Conservation (phyloP, 1,140 invertebrate species). For the Paralvinella palmiformis region DNA sequence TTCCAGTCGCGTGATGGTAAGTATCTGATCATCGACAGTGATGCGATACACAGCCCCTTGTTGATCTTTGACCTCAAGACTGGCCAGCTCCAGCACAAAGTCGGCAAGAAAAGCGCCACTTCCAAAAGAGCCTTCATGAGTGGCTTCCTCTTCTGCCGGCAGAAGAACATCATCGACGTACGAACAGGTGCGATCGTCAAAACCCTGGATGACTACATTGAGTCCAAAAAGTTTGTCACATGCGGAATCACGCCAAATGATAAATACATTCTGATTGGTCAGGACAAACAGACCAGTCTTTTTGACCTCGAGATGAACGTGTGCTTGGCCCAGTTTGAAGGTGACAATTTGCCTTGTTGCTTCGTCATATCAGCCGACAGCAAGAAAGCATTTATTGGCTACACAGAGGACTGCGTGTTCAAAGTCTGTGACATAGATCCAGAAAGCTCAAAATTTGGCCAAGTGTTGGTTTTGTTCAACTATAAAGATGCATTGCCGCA, state of each 20-base stretch:
- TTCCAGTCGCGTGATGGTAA: slow-evolving; percentile 18
- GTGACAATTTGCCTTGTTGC: slow-evolving; percentile 3
- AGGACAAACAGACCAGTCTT: slow-evolving; percentile 6
- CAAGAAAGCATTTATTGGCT: slow-evolving; percentile 10
- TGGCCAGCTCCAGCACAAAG: slow-evolving; percentile 10
- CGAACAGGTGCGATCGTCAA: slow-evolving; percentile 5
- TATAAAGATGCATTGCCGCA: not conserved
- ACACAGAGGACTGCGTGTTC: slow-evolving; percentile 16
- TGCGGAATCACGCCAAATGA: slow-evolving; percentile 18
- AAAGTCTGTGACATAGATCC: slow-evolving; percentile 14
- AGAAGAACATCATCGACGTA: slow-evolving; percentile 21
- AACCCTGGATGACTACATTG: slow-evolving; percentile 12
- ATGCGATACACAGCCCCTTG: slow-evolving; percentile 10
- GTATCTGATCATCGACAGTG: slow-evolving; percentile 19
- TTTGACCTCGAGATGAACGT: slow-evolving; percentile 9
- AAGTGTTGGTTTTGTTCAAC: slow-evolving; percentile 3
- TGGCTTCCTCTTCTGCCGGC: slow-evolving; percentile 15
- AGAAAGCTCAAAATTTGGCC: slow-evolving; percentile 1
- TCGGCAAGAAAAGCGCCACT: slow-evolving; percentile 6
- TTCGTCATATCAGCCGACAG: slow-evolving; percentile 15
- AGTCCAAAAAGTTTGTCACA: slow-evolving; percentile 13
- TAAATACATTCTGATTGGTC: slow-evolving; percentile 11
- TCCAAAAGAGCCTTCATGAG: slow-evolving; percentile 9
- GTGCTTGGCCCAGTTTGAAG: not conserved
- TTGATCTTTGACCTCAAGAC: slow-evolving; percentile 17